Evolutionary conservation across 2,797 vertebrate species (phyloP).

Genomic region (Alcedo quadribrachys): DNA sequence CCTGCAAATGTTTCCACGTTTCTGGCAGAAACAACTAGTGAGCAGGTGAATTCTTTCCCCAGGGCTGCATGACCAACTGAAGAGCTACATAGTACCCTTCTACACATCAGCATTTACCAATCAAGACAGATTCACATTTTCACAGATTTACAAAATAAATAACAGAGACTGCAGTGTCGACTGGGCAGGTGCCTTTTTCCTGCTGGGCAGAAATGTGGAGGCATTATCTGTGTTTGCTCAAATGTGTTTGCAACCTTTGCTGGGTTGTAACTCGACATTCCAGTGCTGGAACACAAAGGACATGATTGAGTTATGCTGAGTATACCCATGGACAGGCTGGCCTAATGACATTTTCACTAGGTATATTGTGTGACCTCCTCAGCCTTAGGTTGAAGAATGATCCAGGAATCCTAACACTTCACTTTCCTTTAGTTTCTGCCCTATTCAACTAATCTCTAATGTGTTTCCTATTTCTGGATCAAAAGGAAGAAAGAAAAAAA

Average conservation of each 20-base stretch:
- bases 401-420: background rate
- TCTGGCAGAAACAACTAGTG: slow-evolving; percentile 3
- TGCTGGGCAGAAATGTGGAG: background rate
- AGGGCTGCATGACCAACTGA: background rate
- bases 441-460: background rate
- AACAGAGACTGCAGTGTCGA: slow-evolving; percentile 1
- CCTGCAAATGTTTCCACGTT: background rate
- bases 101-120: background rate
- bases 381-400: background rate
- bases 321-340: background rate
- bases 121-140: background rate
- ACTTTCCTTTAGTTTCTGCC: background rate
- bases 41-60: background rate
- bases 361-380: background rate
- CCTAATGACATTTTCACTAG: background rate
- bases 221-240: slow-evolving; percentile 17
- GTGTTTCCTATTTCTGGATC: background rate
- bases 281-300: background rate
- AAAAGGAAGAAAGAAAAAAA: background rate
- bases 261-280: slow-evolving; percentile 27
- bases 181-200: background rate
- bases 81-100: background rate
- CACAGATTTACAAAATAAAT: background rate
- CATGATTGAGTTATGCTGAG: background rate
- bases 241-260: background rate